Evolutionary conservation across 2,113 vertebrate genomes (phyloP), one percentile per base, ranked within the genome.

Genomic region (Leptobrachium leishanense): DNA sequence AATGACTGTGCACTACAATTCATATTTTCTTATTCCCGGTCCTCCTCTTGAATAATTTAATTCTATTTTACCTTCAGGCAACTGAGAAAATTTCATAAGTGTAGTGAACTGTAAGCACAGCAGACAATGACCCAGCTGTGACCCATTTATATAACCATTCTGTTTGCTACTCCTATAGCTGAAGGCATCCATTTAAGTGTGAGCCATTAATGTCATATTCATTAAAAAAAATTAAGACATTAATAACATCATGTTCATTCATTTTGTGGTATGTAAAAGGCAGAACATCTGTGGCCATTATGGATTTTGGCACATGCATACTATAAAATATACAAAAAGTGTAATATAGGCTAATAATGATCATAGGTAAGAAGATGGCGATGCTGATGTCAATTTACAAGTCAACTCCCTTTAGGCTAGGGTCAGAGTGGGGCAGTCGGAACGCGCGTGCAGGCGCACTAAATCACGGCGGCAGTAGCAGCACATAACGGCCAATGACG

Each of bases 241-340:
- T 74, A 74, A 62, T 74, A 74, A 74, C 72, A 74, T n/a, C 72
- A 74, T 74, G 72, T 74, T 74, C 72, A 74, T 74, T 62, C 72
- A 43, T 63, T 43, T 63, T 43, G 40, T n/a, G 43, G 42, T 43
- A 7, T 40, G 63, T 59, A 11, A 59, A 57, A 70, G 13, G 13
- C 46, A 73, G 7, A 42, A 20, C 6, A 63, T 74, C 43, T 63
- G 11, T 74, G 40, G 11, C 57, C 41, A 43, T 20, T 44, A 74
- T 12, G 20, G 41, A 73, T 43, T 59, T 57, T 20, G 12, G 4
- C 41, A 42, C 39, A 5, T 50, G 15, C 1, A 66, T 9, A 66
- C 3, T 7, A 72, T 31, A 31, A 31, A 31, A 31, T 31, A 31
- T 31, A 31, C 20, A 31, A 31, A 31, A 31, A 31, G 1, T 31